Evolutionary conservation across 2,113 vertebrate species (phyloP).

Genomic region (Oryzias melastigma): DNA sequence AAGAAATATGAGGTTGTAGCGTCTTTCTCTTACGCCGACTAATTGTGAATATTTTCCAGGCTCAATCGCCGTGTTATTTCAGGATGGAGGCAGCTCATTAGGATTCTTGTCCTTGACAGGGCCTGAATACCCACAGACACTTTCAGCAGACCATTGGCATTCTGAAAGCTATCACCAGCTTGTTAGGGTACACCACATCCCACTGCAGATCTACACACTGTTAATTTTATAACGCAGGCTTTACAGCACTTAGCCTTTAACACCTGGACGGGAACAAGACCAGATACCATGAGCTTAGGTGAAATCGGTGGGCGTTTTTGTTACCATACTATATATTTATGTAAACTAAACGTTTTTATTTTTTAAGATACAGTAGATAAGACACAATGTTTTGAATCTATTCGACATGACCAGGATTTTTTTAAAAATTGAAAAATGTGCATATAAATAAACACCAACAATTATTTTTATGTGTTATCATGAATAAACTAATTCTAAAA

Average conservation of each 20-base stretch:
- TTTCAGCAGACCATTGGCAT: conserved; percentile 34
- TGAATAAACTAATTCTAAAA: too few species aligned
- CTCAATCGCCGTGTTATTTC: conserved; percentile 21
- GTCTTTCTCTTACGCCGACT: neutral
- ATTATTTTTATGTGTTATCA: too few species aligned
- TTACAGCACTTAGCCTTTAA: conserved; percentile 36
- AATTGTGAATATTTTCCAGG: conserved; percentile 17
- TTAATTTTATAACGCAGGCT: conserved; percentile 52
- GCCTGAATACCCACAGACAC: conserved; percentile 27
- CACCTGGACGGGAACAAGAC: conserved; percentile 5
- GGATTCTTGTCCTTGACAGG: conserved; percentile 18
- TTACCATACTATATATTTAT: conserved; percentile 13
- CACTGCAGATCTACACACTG: conserved; percentile 27
- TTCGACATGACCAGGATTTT: neutral
- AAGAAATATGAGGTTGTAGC: neutral
- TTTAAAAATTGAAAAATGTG: neutral
- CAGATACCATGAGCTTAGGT: conserved; percentile 18
- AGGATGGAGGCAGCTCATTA: conserved; percentile 25
- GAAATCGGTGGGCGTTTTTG: conserved; percentile 9
- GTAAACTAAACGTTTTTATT: neutral
- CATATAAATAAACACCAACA: too few species aligned
- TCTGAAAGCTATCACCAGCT: conserved; percentile 19
- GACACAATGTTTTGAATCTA: too few species aligned
- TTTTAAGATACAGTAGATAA: too few species aligned
- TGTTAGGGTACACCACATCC: conserved; percentile 22